Base-by-base conservation (phyloP, 2,888 invertebrate genomes). In the Watsonalla cultraria region DNA sequence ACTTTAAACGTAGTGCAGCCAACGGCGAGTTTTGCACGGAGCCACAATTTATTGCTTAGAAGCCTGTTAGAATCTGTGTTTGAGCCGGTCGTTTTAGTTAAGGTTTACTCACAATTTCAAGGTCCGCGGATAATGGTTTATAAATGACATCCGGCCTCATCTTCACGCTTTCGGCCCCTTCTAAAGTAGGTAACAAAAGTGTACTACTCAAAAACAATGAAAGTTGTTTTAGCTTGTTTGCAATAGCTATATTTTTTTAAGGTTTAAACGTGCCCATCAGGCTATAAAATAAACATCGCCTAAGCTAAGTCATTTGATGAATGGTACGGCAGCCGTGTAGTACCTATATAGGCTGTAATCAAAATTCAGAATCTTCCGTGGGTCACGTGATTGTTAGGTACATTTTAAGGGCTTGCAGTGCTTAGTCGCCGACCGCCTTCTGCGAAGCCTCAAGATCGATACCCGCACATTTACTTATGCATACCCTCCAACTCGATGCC, bases 351-450 rank as follows among this genome's bases (percentile, higher is more conserved):
- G 85, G 64, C 62, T 70, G 75, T 84, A 84, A 86, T 87, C 87
- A 78, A 76, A 82, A 81, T 80, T 79, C 79, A 76, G 78, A 74
- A 84, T 86, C 85, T 86, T 69, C 66, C 65, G 63, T 49, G 66
- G 74, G 76, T 76, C 87, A 88, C 88, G 87, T 87, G 74, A 84
- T 68, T 65, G 65, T 57, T 24, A 24, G 24, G 37, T 66, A 65
- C 71, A 73, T 70, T 65, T 66, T 66, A 68, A 72, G 65, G 61
- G 64, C 63, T 54, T 66, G 65, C 64, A 62, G 62, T 62, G 34
- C 52, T 45, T 60, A 61, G 58, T 53, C 58, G 57, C 52, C 56
- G 58, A 58, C 60, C 58, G 56, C 64, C 49, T 8, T 14, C 61
- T 59, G 68, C 62, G 64, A 70, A 70, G 66, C 67, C 68, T 68